These are phyloP conservation scores for Acheta domesticus DNA, from an alignment of 2,888 invertebrate species.

Conservation along the genomic window DNA sequence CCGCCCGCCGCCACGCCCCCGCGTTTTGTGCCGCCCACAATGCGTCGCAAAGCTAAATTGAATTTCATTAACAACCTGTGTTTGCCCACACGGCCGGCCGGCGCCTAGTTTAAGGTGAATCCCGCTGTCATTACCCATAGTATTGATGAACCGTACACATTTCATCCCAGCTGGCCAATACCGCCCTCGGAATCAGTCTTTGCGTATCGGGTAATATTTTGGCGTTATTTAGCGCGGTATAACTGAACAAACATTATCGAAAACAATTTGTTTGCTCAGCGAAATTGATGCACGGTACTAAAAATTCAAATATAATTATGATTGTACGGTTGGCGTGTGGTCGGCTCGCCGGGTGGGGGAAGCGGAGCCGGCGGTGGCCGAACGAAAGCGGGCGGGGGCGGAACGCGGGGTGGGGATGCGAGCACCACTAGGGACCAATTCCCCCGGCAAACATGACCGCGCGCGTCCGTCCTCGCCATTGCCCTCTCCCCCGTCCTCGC, in stretches of 20 bases:
- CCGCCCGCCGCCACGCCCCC: not conserved
- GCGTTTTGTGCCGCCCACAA: not conserved
- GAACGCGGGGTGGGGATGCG: not conserved
- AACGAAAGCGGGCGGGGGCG: not conserved
- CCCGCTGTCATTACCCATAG: not conserved
- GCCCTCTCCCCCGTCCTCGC: not conserved
- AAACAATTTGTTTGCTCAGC: conserved; percentile 1
- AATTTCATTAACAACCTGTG: not conserved
- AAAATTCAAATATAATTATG: conserved; percentile 18
- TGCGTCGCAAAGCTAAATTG: conserved; percentile 4
- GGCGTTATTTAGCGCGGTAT: conserved; percentile 18
- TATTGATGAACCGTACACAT: not conserved
- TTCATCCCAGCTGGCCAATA: not conserved
- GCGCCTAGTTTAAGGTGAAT: not conserved
- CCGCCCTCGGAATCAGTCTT: not conserved
- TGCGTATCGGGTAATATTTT: not conserved
- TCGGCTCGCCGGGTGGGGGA: not conserved
- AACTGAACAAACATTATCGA: conserved; percentile 10
- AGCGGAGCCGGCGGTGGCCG: not conserved
- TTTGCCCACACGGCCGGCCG: not conserved
- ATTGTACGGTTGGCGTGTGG: not conserved
- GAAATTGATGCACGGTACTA: conserved; percentile 18
- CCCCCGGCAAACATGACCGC: conserved; percentile 18
- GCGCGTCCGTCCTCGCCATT: not conserved
- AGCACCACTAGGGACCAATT: not conserved